phyloP scores from a whole-genome alignment of 1,140 invertebrate species.

The Atta texana region DNA sequence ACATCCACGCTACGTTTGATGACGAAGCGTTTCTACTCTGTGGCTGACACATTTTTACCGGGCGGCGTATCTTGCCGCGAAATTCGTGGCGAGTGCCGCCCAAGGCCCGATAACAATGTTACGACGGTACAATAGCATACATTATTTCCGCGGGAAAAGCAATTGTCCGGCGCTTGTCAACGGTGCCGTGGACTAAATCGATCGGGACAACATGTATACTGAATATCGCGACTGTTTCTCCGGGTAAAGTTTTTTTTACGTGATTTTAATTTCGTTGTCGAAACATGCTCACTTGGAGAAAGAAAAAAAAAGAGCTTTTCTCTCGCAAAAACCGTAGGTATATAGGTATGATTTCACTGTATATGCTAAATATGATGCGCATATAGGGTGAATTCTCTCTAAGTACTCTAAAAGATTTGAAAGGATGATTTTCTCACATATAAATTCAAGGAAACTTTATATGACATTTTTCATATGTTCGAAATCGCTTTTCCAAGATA shows the following conservation, averaged over 20 bases:
- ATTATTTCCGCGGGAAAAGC: slow-evolving; percentile 35
- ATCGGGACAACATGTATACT: background rate
- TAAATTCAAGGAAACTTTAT: too few species aligned
- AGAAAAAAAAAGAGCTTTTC: too few species aligned
- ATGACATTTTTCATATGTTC: too few species aligned
- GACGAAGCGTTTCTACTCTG: slow-evolving; percentile 2
- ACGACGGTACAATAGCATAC: background rate
- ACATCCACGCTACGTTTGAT: slow-evolving; percentile 49
- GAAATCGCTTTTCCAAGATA: too few species aligned
- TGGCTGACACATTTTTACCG: slow-evolving; percentile 47
- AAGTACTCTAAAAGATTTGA: too few species aligned
- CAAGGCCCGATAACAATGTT: background rate
- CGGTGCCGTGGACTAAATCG: background rate
- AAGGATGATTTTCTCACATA: too few species aligned
- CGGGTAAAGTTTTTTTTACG: background rate
- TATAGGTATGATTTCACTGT: too few species aligned
- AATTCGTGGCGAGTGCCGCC: background rate
- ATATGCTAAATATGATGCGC: too few species aligned
- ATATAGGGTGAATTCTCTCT: too few species aligned
- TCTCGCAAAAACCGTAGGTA: too few species aligned
- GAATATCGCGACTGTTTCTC: background rate
- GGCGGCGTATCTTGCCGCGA: background rate
- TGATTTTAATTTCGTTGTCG: slow-evolving; percentile 5
- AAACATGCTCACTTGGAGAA: background rate
- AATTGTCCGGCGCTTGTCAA: background rate